Base-by-base conservation (phyloP, 2,888 invertebrate genomes). In the Morpho achilles region DNA sequence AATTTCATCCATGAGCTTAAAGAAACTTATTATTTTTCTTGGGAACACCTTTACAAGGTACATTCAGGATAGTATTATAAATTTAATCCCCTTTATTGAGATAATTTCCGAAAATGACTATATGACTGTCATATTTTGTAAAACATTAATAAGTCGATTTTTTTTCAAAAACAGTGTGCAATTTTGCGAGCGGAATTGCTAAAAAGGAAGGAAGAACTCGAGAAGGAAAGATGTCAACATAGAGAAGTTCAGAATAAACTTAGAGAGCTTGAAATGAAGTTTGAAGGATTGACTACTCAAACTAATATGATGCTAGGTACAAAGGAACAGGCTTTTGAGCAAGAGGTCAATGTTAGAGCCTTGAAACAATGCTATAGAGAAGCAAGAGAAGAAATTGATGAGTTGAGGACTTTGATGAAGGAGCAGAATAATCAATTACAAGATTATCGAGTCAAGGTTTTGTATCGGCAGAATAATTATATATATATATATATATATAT, bases 361-460 rank as follows among this genome's bases (percentile, higher is more conserved):
- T 63, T 89, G 48, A 88, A 87, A 64, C 84, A 84, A 91, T 86
- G 94, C 92, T 82, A 94, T 92, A 76, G 84, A 84, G 75, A 94
- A 89, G 80, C 94, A 72, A 79, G 82, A 79, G 77, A 89, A 81
- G 79, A 90, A 61, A 84, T 90, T 7, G 94, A 94, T 16, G 94
- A 94, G 68, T 71, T 94, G 48, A 82, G 93, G 51, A 84, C 87
- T 0, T 74, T 94, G 32, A 89, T 94, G 69, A 93, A 93, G 67
- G 94, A 95, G 66, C 94, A 94, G 70, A 92, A 93, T 55, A 86
- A 88, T 7, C 94, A 94, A 75, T 73, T 94, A 7, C 94, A 94
- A 65, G 94, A 94, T 69, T 95, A 95, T 72, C 88, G 94, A 54
- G 93, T 93, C 62, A 95, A 94, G 79, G 92, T 92, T 43, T 16